phyloP scores from a whole-genome alignment of 2,888 invertebrate genomes.

The Molorchus minor region DNA sequence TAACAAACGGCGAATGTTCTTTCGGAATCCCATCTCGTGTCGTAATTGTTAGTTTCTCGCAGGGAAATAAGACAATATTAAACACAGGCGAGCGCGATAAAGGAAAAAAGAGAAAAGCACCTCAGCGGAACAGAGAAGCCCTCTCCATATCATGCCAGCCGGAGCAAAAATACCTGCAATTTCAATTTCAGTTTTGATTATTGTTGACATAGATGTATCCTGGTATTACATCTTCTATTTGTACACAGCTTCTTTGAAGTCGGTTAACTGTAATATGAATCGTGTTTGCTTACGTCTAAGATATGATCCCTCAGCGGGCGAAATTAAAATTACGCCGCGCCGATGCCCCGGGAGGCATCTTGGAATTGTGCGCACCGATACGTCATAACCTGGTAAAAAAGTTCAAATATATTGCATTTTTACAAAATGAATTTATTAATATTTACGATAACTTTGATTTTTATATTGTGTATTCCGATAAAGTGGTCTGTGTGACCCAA shows the following conservation, averaged over 20 bases:
- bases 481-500: too few relatives aligned
- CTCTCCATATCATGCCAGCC: conserved; percentile 17
- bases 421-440: too few relatives aligned
- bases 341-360: conserved; percentile 13
- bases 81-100: conserved; percentile 9
- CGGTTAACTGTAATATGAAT: conserved; percentile 47
- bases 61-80: conserved; percentile 6
- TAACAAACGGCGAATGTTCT: too few relatives aligned
- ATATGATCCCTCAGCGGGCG: conserved; percentile 31
- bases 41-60: background rate
- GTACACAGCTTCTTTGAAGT: conserved; percentile 55
- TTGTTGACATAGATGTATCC: conserved; percentile 59
- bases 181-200: conserved; percentile 59
- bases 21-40: too few relatives aligned
- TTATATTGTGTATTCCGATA: too few relatives aligned
- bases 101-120: background rate
- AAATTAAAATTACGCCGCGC: conserved; percentile 36
- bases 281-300: conserved; percentile 45
- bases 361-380: background rate
- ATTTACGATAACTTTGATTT: too few relatives aligned
- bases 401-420: too few relatives aligned
- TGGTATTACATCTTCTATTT: conserved; percentile 56
- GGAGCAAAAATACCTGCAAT: conserved; percentile 53
- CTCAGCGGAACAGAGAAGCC: background rate
- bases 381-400: too few relatives aligned